Base-by-base conservation (phyloP, 2,888 invertebrate genomes). In the Drosophila rubida region DNA sequence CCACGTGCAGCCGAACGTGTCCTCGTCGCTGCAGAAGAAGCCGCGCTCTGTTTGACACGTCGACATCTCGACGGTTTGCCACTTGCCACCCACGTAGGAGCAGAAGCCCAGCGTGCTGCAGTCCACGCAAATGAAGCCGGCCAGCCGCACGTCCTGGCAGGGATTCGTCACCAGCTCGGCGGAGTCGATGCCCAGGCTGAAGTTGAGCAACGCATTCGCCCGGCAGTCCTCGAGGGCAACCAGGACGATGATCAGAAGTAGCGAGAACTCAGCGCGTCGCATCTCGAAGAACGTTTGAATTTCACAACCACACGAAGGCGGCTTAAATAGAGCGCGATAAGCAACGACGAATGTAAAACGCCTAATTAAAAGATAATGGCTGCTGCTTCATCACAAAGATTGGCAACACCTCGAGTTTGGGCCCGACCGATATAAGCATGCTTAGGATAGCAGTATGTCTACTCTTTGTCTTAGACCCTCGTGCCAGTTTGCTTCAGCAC, bases 1-100 rank as follows among this genome's bases (percentile, higher is more conserved):
- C 70, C 78, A 84, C 6, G 81, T 86, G 67, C 88, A 88, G 0
- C 87, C 87, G 3, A 57, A 55, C 14, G 67, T 66, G 0, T 58
- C 71, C 62, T 87, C 86, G 32, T 89, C 87, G 50, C 53, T 88
- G 76, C 89, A 89, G 46, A 61, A 89, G 71, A 89, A 76, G 1
- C 73, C 77, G 8, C 72, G 78, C 0, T 72, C 70, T 22, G 84
- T 60, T 25, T 78, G 51, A 51, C 90, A 89, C 0, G 14, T 58
- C 1, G 76, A 72, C 55, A 89, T 66, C 19, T 63, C 13, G 11
- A 84, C 16, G 0, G 87, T 87, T 1, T 66, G 60, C 89, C 89
- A 89, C 22, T 55, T 51, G 2, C 59, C 74, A 8, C 60, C 62
- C 41, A 77, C 55, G 37, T 81, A 55, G 7, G 73, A 35, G 57